Base-by-base conservation (phyloP, 2,113 vertebrate genomes). In the Catagonus wagneri region DNA sequence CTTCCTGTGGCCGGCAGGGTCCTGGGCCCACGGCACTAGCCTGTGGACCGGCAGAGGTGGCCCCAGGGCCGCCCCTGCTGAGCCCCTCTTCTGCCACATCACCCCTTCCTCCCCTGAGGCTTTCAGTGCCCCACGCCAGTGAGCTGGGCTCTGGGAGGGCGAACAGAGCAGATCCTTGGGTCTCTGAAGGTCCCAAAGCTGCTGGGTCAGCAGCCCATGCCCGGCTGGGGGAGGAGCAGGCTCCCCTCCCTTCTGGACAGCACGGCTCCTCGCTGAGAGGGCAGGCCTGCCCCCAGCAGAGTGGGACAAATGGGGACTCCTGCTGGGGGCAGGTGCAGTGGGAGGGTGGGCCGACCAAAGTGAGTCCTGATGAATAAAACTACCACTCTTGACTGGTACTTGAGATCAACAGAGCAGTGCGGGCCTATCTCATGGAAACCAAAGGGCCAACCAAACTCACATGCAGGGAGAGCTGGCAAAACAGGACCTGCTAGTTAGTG, bases 1-100 rank as follows among this genome's bases (percentile, higher is more conserved):
- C 94, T 97, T 94, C 95, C 93, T 22, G 27, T 76, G 89, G 96
- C 66, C 94, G 92, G 83, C 86, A 93, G 36, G 91, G 97, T 89
- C 95, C 97, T 71, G 76, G 91, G 93, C 76, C 96, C 83, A 61
- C 15, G 25, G 56, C 91, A 88, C 84, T 95, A 97, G 92, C 79
- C 86, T 95, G 93, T 25, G 36, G 52, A 91, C 79, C 68, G 1
- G 9, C 79, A 94, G 88, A 95, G 75, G 61, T 4, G 29, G 89
- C 89, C 91, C 66, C 95, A 92, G 84, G 90, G 94, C 80, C 10
- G 63, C 79, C 83, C 83, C 79, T 84, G 76, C 85, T 12, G 60
- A 94, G 39, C 81, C 86, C 96, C 44, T 68, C 60, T 92, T 95
- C 74, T 39, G 86, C 66, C 93, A 94, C 78, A 50, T 80, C 25